A percentile compares a stretch with the other conserved stretches of the same genome.
phyloP scores from a whole-genome alignment of 2,888 invertebrate species.

The Leptinotarsa haldemani region DNA sequence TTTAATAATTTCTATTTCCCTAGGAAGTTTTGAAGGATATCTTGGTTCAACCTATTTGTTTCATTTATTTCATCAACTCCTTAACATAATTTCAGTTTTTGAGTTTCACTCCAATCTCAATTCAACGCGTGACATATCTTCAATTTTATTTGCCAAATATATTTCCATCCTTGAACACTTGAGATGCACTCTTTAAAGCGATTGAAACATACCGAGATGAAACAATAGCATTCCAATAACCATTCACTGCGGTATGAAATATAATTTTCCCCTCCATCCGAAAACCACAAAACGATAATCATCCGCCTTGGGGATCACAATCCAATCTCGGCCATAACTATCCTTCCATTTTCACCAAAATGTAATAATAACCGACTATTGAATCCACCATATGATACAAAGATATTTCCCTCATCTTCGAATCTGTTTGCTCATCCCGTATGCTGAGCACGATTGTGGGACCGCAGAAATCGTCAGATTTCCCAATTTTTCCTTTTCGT shows the following conservation, averaged over 20 bases:
- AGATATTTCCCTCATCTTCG: slow-evolving; percentile 9
- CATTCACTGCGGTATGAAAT: neutral
- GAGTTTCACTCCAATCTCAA: no score
- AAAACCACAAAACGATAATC: neutral
- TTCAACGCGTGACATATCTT: no score
- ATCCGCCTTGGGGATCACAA: slow-evolving; percentile 1
- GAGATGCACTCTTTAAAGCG: no score
- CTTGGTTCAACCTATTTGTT: no score
- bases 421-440: slow-evolving; percentile 24
- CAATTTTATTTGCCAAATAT: no score
- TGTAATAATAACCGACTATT: slow-evolving; percentile 15
- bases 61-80: no score
- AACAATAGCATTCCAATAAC: neutral
- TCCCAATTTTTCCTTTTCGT: slow-evolving; percentile 23
- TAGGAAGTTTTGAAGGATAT: no score
- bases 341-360: neutral
- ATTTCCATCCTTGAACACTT: no score
- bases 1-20: no score
- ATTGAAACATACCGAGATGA: neutral
- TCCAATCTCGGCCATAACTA: neutral
- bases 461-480: slow-evolving; percentile 25
- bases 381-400: slow-evolving; percentile 12
- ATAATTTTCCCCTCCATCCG: neutral
- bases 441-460: slow-evolving; percentile 19
- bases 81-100: no score